Base-by-base conservation (phyloP, 2,797 vertebrate genomes). In the Stomatorhinus walkeri region DNA sequence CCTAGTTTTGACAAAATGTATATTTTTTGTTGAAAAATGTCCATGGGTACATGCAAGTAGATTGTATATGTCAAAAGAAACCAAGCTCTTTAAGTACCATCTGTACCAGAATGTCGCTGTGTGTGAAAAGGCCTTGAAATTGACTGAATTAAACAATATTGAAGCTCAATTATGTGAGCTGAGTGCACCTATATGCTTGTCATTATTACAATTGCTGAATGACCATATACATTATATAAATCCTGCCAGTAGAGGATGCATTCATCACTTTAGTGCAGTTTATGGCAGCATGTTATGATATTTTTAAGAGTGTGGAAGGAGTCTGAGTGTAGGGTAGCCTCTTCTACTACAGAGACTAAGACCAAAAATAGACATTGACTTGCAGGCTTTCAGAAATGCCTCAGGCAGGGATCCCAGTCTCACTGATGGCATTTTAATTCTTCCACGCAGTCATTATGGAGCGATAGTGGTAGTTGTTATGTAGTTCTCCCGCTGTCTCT, bases 291-390 rank as follows among this genome's bases (percentile, higher is more conserved):
- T 0, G 40, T n/a, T 46, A 19, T 79, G 46, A 36, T 79, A 19
- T 79, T 79, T 43, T 8, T 79, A 40, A 79, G 72, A 79, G 40
- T 40, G 5, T 46, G 76, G 76, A 81, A 72, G 40, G 76, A 81
- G 36, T 81, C 76, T n/a, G 40, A 81, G 8, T 43, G 40, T n/a
- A 81, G 76, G 32, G 40, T 43, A n/a, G 76, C 5, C 76, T 81
- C 76, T 81, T 81, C 76, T 46, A 43, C 16, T 79, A 79, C 72
- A 19, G 72, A n/a, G 36, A 81, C 40, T 19, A 46, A 81, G 76
- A 81, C 76, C 76, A 81, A 81, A 81, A 81, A 46, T 81, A 81
- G 76, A 43, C 36, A 46, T 81, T 46, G 76, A 81, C 76, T 81
- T 81, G 40, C 19, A 81, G 76, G 76, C 76, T 81, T 81, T 81